Percentiles rank a stretch among this genome's conserved stretches.
These are phyloP conservation scores for Prosapia bicincta DNA, from an alignment of 2,888 invertebrate genomes.

Conservation along the genomic window DNA sequence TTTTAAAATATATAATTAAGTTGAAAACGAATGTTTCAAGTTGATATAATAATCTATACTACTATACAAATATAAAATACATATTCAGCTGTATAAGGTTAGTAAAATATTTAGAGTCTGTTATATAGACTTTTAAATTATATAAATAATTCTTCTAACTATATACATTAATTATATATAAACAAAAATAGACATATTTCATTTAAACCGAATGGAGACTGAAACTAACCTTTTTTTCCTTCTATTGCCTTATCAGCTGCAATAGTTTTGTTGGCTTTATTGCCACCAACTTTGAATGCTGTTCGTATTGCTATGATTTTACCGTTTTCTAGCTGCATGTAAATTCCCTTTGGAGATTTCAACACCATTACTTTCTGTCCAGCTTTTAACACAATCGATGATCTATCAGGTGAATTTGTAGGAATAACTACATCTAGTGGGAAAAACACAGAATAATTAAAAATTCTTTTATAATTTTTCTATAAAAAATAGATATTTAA, in stretches of 20 bases:
- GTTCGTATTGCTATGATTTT: conserved; percentile 91
- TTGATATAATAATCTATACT: too few relatives aligned
- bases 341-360: conserved; percentile 93
- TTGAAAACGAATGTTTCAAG: too few relatives aligned
- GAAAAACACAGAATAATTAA: conserved; percentile 13
- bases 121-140: too few relatives aligned
- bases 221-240: conserved; percentile 27
- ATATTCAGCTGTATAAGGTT: too few relatives aligned
- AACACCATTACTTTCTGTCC: conserved; percentile 93
- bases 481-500: too few relatives aligned
- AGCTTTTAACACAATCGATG: conserved; percentile 86
- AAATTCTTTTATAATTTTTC: conserved; percentile 1
- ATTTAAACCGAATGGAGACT: too few relatives aligned
- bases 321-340: conserved; percentile 91
- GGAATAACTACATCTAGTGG: conserved; percentile 84
- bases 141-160: too few relatives aligned
- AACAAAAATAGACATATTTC: too few relatives aligned
- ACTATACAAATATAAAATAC: too few relatives aligned
- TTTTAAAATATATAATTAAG: too few relatives aligned
- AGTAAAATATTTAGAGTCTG: too few relatives aligned
- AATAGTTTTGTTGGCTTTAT: conserved; percentile 25
- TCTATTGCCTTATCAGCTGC: conserved; percentile 9
- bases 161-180: too few relatives aligned
- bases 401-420: conserved; percentile 84
- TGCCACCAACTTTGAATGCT: conserved; percentile 60